Evolutionary conservation across 2,113 vertebrate genomes (phyloP).

Genomic region (Notarius lentiginosus): DNA sequence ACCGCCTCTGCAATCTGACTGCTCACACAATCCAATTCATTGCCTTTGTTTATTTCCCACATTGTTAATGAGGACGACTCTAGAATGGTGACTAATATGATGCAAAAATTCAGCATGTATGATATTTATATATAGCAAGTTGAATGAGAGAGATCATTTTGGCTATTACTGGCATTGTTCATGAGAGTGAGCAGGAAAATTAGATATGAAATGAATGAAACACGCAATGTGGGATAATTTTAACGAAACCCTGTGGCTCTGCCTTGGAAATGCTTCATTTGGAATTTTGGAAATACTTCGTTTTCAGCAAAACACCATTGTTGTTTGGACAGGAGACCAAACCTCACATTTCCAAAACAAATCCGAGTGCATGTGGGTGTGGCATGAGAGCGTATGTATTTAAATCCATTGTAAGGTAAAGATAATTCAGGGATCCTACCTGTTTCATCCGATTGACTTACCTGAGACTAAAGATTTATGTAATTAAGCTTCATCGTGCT

Average conservation of each 20-base stretch:
- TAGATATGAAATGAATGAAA: background rate
- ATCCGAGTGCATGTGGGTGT: background rate
- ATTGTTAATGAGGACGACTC: background rate
- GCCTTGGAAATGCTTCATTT: background rate
- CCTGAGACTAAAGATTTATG: slow-evolving; percentile 43
- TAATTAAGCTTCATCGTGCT: slow-evolving; percentile 42
- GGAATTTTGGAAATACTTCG: background rate
- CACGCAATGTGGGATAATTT: background rate
- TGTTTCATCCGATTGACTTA: slow-evolving; percentile 18
- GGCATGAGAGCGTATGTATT: too few relatives aligned
- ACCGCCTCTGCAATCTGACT: slow-evolving; percentile 8
- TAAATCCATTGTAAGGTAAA: background rate
- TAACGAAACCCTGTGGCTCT: background rate
- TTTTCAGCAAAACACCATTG: background rate
- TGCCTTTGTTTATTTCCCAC: background rate
- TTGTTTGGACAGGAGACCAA: background rate
- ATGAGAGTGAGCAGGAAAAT: background rate
- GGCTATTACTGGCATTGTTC: background rate
- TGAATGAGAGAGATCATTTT: background rate
- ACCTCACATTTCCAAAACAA: background rate
- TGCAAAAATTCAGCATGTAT: background rate
- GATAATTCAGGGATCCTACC: background rate
- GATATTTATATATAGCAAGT: background rate
- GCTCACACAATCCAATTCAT: background rate
- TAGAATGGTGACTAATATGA: background rate